A percentile compares a stretch with the other conserved stretches of the same genome.
Evolutionary conservation across 2,113 vertebrate species (phyloP).

Genomic region (Malurus melanocephalus): DNA sequence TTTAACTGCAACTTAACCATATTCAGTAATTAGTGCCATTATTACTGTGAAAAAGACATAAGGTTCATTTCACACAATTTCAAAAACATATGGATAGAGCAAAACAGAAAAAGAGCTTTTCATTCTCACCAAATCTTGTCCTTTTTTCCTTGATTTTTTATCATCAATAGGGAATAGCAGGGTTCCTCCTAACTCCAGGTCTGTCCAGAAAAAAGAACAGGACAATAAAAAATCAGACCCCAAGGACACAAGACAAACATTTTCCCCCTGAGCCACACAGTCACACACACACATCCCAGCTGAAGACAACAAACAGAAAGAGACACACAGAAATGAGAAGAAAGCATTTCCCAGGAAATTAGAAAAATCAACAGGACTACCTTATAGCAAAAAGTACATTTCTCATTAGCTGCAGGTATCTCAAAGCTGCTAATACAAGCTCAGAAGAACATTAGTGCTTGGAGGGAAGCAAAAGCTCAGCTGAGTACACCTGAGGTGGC

Average conservation of each 20-base stretch:
- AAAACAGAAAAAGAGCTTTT: neutral
- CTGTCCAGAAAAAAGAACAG: slow-evolving; percentile 65
- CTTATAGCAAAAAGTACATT: neutral
- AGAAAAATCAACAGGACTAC: neutral
- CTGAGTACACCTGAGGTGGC: neutral
- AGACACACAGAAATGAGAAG: neutral
- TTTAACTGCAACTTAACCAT: neutral
- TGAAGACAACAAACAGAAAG: neutral
- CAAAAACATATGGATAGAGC: neutral
- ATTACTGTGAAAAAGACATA: neutral
- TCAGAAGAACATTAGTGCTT: neutral
- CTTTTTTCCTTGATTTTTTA: slow-evolving; percentile 81
- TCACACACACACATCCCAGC: neutral
- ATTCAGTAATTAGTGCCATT: neutral
- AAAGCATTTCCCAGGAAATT: neutral
- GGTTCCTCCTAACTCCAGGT: slow-evolving; percentile 84
- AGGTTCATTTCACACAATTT: neutral
- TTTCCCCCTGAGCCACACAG: accelerated
- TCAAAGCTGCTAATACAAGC: neutral
- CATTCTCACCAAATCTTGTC: slow-evolving; percentile 83
- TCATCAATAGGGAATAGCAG: slow-evolving; percentile 89
- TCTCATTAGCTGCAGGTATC: neutral
- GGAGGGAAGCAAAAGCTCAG: neutral
- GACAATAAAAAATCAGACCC: neutral
- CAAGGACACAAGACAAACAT: neutral